Conservation (phyloP, 2,113 vertebrate species). For the Alces alces region DNA sequence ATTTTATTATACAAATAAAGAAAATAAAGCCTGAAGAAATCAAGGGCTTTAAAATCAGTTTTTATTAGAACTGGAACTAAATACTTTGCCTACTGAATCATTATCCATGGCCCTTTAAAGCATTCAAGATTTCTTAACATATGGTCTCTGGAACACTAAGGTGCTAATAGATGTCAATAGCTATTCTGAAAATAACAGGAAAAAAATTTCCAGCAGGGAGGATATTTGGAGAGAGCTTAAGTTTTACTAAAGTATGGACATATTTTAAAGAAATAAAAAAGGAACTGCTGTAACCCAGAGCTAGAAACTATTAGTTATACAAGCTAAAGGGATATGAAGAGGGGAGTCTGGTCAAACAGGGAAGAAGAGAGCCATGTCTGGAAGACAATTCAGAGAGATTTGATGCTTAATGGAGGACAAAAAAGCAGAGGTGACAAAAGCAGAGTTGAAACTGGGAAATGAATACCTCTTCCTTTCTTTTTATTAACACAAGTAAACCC, state of each 20-base stretch:
- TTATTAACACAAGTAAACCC: neutral
- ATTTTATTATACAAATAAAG: neutral
- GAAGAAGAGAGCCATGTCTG: neutral
- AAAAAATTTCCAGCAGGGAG: neutral
- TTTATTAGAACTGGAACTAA: neutral
- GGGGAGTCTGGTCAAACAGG: neutral
- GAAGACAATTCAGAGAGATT: neutral
- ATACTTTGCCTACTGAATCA: neutral
- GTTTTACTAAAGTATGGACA: neutral
- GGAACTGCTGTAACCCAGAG: neutral
- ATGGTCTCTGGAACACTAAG: neutral
- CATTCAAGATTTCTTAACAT: neutral
- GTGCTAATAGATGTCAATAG: neutral
- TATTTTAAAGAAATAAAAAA: neutral
- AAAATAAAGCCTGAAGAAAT: neutral
- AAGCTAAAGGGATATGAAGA: neutral
- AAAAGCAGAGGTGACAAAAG: neutral
- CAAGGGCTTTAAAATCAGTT: neutral
- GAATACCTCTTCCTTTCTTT: neutral
- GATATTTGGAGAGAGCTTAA: neutral
- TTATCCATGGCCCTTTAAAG: neutral
- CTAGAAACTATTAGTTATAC: neutral
- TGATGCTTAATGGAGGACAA: neutral
- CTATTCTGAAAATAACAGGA: neutral
- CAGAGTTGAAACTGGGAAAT: neutral